Percentiles rank a stretch among this genome's conserved stretches.
Evolutionary conservation across 2,113 vertebrate genomes (phyloP).

Genomic region (Strix uralensis): DNA sequence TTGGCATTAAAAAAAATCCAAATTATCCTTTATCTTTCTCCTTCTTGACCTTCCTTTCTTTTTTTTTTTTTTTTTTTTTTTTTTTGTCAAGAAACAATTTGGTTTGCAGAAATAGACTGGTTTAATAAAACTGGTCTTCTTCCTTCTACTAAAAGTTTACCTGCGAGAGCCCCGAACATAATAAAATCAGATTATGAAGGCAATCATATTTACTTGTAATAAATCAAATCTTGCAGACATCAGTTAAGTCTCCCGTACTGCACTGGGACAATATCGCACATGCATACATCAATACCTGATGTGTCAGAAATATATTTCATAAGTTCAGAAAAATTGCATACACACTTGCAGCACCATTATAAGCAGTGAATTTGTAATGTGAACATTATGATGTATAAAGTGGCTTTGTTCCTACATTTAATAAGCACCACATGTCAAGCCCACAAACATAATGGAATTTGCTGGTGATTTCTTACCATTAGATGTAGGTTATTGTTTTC

Average conservation of each 20-base stretch:
- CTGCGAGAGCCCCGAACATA: constrained; percentile 93
- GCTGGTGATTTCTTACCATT: constrained; percentile 77
- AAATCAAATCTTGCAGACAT: constrained; percentile 95
- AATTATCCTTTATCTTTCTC: constrained; percentile 15
- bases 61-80: not conserved
- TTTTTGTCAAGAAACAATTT: constrained; percentile 66
- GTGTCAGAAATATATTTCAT: constrained; percentile 83
- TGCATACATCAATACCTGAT: constrained; percentile 80
- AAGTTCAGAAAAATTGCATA: constrained; percentile 79
- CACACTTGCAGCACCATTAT: constrained; percentile 73
- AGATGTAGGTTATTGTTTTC: constrained; percentile 77
- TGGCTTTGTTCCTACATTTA: constrained; percentile 90
- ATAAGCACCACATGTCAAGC: constrained; percentile 87
- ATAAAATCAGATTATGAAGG: constrained; percentile 98
- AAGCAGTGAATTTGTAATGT: constrained; percentile 80
- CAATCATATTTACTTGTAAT: constrained; percentile 97
- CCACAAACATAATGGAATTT: constrained; percentile 79
- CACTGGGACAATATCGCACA: constrained; percentile 76
- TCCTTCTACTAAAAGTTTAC: constrained; percentile 89
- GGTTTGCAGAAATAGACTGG: constrained; percentile 75
- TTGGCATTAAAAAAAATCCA: not conserved
- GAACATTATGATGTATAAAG: constrained; percentile 87
- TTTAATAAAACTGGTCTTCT: constrained; percentile 93
- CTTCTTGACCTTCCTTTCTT: not conserved
- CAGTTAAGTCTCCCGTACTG: constrained; percentile 81